Evolutionary conservation across 2,113 vertebrate genomes (phyloP).

Genomic region (Corythoichthys haematopterus): DNA sequence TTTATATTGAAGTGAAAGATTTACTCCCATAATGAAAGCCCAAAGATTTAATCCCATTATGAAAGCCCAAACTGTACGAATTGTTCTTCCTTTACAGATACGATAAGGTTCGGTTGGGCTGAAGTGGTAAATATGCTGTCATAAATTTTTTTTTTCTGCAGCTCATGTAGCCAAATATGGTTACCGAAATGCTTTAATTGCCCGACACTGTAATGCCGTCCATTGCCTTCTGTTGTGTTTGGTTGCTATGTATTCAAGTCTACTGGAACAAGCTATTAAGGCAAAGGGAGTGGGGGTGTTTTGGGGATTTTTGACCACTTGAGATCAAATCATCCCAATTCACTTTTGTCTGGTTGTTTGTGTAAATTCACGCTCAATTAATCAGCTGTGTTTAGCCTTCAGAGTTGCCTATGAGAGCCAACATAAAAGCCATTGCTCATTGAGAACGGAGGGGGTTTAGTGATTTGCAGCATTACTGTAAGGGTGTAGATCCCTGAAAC

Average conservation of each 20-base stretch:
- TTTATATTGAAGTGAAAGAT: not conserved
- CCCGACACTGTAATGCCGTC: slow-evolving; percentile 2
- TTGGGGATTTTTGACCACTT: slow-evolving; percentile 36
- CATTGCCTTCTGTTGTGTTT: slow-evolving; percentile 35
- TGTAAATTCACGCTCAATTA: slow-evolving; percentile 30
- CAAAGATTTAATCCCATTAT: too few relatives aligned
- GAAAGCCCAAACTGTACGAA: not conserved
- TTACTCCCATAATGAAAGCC: not conserved
- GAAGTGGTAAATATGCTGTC: not conserved
- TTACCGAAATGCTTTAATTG: not conserved
- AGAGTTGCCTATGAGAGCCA: slow-evolving; percentile 23
- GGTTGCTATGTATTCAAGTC: slow-evolving; percentile 31
- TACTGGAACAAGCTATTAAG: slow-evolving; percentile 34
- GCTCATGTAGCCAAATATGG: not conserved
- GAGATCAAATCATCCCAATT: slow-evolving; percentile 29
- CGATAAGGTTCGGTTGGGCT: not conserved
- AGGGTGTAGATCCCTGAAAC: slow-evolving; percentile 16
- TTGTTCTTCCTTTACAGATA: not conserved
- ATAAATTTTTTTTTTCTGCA: not conserved
- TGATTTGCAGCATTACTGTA: slow-evolving; percentile 8
- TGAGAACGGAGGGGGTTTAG: slow-evolving; percentile 3
- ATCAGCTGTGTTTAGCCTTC: slow-evolving; percentile 33
- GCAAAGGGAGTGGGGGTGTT: slow-evolving; percentile 31
- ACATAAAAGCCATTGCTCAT: slow-evolving; percentile 23
- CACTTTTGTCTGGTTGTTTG: not conserved